A percentile compares a stretch with the other conserved stretches of the same genome.
Evolutionary conservation across 2,113 vertebrate genomes (phyloP).

Genomic region (Pachypanchax playfairii): DNA sequence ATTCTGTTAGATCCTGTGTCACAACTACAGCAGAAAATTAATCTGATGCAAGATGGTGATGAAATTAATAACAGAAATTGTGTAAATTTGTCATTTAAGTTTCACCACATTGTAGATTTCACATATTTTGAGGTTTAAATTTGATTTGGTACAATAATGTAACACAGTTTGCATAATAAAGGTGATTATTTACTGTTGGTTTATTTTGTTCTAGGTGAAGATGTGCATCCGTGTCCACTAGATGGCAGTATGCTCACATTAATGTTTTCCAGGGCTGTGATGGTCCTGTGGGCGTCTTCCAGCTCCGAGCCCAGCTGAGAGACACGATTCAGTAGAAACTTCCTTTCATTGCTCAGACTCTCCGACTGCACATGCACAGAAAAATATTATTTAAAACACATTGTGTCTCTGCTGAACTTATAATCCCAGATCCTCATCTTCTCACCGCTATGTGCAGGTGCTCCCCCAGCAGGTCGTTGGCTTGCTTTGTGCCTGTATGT

Average conservation of each 20-base stretch:
- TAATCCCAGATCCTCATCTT: neutral
- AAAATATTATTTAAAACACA: neutral
- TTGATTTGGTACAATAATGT: no score
- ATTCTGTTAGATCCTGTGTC: no score
- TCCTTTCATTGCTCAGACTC: conserved; percentile 74
- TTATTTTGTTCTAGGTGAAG: neutral
- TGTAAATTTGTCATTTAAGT: no score
- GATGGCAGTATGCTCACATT: conserved; percentile 77
- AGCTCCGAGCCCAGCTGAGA: conserved; percentile 77
- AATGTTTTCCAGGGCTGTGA: conserved; percentile 77
- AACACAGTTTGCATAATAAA: no score
- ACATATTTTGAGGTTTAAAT: no score
- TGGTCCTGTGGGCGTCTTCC: conserved; percentile 75
- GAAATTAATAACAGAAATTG: no score
- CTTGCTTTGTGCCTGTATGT: conserved; percentile 68
- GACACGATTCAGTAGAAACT: conserved; percentile 72
- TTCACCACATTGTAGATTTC: no score
- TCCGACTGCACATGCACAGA: conserved; percentile 60
- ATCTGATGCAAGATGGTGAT: no score
- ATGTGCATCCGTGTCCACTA: conserved; percentile 44
- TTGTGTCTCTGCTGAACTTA: neutral
- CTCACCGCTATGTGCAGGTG: conserved; percentile 80
- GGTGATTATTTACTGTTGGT: no score
- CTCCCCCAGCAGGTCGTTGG: conserved; percentile 74
- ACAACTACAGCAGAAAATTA: no score